Evolutionary conservation across 2,888 invertebrate genomes (phyloP).

Genomic region (Deilephila porcellus): DNA sequence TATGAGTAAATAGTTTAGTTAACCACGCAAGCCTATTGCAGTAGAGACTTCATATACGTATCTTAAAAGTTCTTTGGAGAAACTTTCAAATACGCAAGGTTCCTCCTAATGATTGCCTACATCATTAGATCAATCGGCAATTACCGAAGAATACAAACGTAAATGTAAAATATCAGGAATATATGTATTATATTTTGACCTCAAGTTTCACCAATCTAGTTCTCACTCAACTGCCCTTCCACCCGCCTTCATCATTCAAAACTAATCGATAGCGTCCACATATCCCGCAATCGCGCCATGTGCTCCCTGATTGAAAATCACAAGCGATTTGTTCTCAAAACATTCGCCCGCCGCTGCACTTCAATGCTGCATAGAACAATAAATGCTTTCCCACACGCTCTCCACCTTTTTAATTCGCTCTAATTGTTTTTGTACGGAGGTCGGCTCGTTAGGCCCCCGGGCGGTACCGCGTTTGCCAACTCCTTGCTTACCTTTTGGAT

Average conservation of each 20-base stretch:
- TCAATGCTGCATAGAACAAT: slow-evolving; percentile 40
- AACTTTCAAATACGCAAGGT: no score
- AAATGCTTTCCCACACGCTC: slow-evolving; percentile 24
- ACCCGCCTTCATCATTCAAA: not conserved
- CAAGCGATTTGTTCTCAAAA: slow-evolving; percentile 24
- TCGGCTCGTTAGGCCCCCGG: slow-evolving; percentile 68
- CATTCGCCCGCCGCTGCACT: slow-evolving; percentile 25
- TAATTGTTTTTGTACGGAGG: slow-evolving; percentile 80
- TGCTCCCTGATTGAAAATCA: slow-evolving; percentile 24
- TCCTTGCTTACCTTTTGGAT: slow-evolving; percentile 17
- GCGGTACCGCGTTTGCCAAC: slow-evolving; percentile 46
- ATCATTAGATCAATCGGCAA: no score
- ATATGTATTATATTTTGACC: no score
- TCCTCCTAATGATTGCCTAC: no score
- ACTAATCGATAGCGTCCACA: not conserved
- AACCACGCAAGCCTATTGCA: no score
- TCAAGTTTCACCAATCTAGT: no score
- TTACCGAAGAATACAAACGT: no score
- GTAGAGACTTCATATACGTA: no score
- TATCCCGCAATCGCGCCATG: slow-evolving; percentile 16
- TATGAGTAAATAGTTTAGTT: no score
- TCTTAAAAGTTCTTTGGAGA: no score
- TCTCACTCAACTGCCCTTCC: no score
- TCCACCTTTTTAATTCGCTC: slow-evolving; percentile 57
- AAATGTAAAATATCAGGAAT: no score